phyloP scores from a whole-genome alignment of 2,113 vertebrate species.

The Colossoma macropomum region DNA sequence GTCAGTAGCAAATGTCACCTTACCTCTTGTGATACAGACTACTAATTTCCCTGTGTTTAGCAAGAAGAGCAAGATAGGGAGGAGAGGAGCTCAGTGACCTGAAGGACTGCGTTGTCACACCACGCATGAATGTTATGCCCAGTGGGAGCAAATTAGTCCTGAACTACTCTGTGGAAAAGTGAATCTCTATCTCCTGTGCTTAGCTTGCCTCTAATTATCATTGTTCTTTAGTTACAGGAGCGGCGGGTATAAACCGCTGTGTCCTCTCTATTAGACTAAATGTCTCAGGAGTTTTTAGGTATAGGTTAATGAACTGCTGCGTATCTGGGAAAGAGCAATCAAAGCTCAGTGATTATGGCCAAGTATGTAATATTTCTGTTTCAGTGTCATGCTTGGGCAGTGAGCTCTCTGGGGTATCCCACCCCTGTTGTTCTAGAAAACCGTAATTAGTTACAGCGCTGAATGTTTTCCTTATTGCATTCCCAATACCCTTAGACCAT shows the following conservation, averaged over 20 bases:
- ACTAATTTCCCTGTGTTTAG: not conserved
- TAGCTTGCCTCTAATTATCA: conserved; percentile 77
- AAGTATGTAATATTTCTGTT: conserved; percentile 61
- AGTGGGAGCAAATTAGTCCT: conserved; percentile 74
- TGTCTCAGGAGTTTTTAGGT: conserved; percentile 73
- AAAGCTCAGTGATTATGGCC: conserved; percentile 68
- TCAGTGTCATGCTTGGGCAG: conserved; percentile 53
- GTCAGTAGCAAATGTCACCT: conserved; percentile 66
- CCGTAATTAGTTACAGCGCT: conserved; percentile 66
- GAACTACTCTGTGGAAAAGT: conserved; percentile 66
- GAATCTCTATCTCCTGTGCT: conserved; percentile 69
- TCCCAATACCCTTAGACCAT: conserved; percentile 63
- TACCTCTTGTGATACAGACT: not conserved
- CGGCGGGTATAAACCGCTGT: conserved; percentile 63
- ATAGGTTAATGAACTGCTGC: conserved; percentile 75
- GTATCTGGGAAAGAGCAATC: conserved; percentile 63
- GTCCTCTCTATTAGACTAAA: conserved; percentile 74
- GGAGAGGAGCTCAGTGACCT: conserved; percentile 59
- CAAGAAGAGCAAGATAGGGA: conserved; percentile 3
- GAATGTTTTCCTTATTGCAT: conserved; percentile 50
- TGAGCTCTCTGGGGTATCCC: conserved; percentile 57
- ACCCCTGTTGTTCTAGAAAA: conserved; percentile 63
- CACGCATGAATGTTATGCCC: conserved; percentile 63
- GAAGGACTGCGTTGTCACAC: conserved; percentile 56
- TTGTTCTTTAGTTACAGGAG: conserved; percentile 73